Evolutionary conservation across 2,113 vertebrate genomes (phyloP).

Genomic region (Dromas ardeola): DNA sequence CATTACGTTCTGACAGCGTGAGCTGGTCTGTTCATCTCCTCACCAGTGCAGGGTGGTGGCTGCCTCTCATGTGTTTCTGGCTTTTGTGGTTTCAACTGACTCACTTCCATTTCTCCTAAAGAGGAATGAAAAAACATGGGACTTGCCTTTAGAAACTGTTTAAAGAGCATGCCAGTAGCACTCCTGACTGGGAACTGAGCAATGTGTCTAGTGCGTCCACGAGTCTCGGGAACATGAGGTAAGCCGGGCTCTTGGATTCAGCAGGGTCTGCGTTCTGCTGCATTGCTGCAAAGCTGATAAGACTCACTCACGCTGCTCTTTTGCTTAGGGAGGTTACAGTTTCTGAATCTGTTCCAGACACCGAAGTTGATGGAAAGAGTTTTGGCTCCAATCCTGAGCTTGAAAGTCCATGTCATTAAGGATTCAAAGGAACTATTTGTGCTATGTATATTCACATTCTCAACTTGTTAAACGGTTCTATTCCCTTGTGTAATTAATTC

Average conservation of each 20-base stretch:
- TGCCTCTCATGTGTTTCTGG: background rate
- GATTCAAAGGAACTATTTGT: background rate
- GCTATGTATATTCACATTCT: background rate
- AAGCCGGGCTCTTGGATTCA: background rate
- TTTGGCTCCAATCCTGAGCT: background rate
- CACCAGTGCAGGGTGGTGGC: too few species aligned
- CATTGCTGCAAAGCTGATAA: background rate
- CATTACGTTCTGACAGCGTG: background rate
- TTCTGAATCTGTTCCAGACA: background rate
- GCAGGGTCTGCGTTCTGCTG: background rate
- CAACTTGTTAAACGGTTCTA: background rate
- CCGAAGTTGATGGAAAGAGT: background rate
- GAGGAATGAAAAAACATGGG: background rate
- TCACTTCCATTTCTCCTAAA: background rate
- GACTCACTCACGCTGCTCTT: accelerated
- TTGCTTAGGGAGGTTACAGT: background rate
- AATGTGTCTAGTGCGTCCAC: background rate
- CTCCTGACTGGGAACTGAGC: background rate
- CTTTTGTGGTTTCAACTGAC: background rate
- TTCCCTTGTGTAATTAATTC: background rate
- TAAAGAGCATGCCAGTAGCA: background rate
- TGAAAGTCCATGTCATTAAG: background rate
- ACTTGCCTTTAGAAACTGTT: background rate
- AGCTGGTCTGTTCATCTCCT: background rate
- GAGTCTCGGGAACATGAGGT: background rate